A percentile compares a stretch with the other conserved stretches of the same genome.
Evolutionary conservation across 2,797 vertebrate species (phyloP).

Genomic region (Thunnus albacares): DNA sequence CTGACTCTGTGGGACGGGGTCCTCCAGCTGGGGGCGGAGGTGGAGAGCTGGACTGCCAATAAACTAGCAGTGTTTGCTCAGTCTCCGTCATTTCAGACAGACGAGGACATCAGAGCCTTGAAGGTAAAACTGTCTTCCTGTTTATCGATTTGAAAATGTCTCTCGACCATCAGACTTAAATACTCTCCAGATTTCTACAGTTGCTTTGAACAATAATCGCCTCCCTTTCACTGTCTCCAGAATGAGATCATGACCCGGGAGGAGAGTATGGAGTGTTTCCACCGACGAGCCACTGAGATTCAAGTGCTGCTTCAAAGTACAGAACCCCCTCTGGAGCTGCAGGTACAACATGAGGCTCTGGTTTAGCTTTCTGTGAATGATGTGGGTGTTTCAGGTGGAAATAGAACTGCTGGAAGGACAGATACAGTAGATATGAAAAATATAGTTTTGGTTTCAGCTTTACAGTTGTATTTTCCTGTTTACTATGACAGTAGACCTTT

Average conservation of each 20-base stretch:
- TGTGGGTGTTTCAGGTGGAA: neutral
- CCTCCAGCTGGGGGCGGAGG: conserved; percentile 83
- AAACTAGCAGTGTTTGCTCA: conserved; percentile 79
- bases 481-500: neutral
- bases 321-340: conserved; percentile 91
- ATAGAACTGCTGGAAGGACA: neutral
- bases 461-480: neutral
- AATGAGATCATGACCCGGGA: conserved; percentile 87
- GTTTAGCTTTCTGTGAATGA: neutral
- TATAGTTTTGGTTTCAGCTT: neutral
- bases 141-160: neutral
- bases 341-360: conserved; percentile 82
- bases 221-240: conserved; percentile 72
- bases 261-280: conserved; percentile 87
- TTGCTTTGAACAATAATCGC: neutral
- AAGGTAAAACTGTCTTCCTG: conserved; percentile 81
- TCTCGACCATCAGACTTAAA: neutral
- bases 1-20: conserved; percentile 92
- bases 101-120: conserved; percentile 83
- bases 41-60: conserved; percentile 85
- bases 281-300: conserved; percentile 87
- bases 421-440: neutral
- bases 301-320: conserved; percentile 88
- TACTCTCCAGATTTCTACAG: neutral
- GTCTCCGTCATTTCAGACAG: conserved; percentile 74